Evolutionary conservation across 2,113 vertebrate species (phyloP).

Genomic region (Ranitomeya imitator): DNA sequence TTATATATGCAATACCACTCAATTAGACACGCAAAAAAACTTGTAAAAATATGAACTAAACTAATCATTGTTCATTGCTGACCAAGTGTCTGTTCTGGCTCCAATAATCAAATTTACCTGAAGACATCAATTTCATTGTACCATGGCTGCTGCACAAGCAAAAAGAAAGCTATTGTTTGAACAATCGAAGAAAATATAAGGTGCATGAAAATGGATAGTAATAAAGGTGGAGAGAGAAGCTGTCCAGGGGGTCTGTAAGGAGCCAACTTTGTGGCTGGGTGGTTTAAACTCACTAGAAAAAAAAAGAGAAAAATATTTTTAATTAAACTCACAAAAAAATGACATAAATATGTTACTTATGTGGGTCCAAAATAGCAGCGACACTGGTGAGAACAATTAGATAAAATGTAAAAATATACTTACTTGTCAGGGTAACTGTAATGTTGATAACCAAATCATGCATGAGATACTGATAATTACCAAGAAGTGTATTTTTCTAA

Average conservation of each 20-base stretch:
- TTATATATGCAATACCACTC: background rate
- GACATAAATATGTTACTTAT: background rate
- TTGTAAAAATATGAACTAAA: background rate
- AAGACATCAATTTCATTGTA: slow-evolving; percentile 63
- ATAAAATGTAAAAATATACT: slow-evolving; percentile 42
- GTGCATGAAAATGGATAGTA: slow-evolving; percentile 77
- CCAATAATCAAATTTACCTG: slow-evolving; percentile 59
- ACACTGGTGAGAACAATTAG: background rate
- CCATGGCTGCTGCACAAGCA: slow-evolving; percentile 78
- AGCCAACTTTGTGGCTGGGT: slow-evolving; percentile 72
- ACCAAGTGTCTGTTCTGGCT: background rate
- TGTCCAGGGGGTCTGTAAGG: slow-evolving; percentile 72
- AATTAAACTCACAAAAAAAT: background rate
- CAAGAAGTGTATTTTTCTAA: slow-evolving; percentile 73
- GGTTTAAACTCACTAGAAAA: slow-evolving; percentile 76
- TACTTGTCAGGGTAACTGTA: slow-evolving; percentile 73
- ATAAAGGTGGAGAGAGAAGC: slow-evolving; percentile 74
- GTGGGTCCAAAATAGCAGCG: background rate
- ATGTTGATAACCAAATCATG: slow-evolving; percentile 70
- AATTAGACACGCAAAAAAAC: background rate
- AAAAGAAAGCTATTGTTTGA: slow-evolving; percentile 70
- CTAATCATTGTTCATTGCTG: background rate
- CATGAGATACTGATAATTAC: slow-evolving; percentile 71
- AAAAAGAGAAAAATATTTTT: background rate
- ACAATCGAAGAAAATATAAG: slow-evolving; percentile 71